Percentiles rank a stretch among this genome's conserved stretches.
phyloP scores from a whole-genome alignment of 2,113 vertebrate species.

The Pelusios castaneus region DNA sequence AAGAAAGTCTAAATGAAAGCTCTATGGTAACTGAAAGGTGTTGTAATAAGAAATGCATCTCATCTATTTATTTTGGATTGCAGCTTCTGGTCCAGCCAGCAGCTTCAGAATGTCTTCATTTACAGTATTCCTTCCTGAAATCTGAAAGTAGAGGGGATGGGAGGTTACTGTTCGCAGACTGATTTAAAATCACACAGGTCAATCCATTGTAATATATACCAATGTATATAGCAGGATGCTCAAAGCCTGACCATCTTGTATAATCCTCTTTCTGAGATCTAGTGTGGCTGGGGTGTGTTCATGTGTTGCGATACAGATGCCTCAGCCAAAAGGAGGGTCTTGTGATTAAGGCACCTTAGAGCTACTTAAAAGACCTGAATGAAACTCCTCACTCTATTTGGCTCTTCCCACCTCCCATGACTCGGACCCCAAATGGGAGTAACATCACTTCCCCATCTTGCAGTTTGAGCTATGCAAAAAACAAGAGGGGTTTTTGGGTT shows the following conservation, averaged over 20 bases:
- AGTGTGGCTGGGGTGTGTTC: not conserved
- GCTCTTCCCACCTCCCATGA: not conserved
- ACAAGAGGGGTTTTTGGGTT: not conserved
- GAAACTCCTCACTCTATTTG: not conserved
- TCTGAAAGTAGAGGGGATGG: conserved; percentile 76
- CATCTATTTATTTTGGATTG: conserved; percentile 12
- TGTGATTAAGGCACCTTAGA: not conserved
- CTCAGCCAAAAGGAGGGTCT: not conserved
- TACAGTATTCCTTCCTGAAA: conserved; percentile 91
- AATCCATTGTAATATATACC: not conserved
- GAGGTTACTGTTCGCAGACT: not conserved
- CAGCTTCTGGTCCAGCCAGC: conserved; percentile 93
- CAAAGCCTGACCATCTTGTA: not conserved
- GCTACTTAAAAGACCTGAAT: not conserved
- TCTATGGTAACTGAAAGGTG: conserved; percentile 1
- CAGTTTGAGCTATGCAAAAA: not conserved
- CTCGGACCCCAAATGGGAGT: not conserved
- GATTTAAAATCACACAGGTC: not conserved
- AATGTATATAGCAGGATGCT: not conserved
- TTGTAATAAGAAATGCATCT: conserved; percentile 27
- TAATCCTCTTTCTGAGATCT: not conserved
- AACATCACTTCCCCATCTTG: not conserved
- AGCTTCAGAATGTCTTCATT: conserved; percentile 81
- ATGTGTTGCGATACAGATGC: not conserved
- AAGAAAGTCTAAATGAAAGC: conserved; percentile 12